Conservation (phyloP, 2,113 vertebrate species). For the Odocoileus virginianus region DNA sequence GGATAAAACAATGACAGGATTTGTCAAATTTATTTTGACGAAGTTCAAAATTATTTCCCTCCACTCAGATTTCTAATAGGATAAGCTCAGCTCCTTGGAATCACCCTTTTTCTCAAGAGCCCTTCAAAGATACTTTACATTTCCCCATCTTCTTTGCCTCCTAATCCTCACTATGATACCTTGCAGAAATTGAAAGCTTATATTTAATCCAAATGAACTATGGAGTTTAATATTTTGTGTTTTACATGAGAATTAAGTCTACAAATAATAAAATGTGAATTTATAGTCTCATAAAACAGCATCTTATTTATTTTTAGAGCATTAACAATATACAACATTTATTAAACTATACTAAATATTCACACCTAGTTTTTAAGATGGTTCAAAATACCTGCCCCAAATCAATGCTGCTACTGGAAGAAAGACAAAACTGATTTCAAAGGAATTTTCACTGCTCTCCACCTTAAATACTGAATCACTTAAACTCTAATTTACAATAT, state of each 20-base stretch:
- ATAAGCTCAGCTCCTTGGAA: conserved; percentile 24
- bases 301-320: conserved; percentile 30
- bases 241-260: conserved; percentile 35
- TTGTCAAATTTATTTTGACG: neutral
- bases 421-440: conserved; percentile 65
- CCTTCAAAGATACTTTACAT: conserved; percentile 47
- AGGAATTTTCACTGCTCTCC: conserved; percentile 77
- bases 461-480: conserved; percentile 83
- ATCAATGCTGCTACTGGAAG: conserved; percentile 70
- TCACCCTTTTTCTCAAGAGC: neutral
- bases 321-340: conserved; percentile 26
- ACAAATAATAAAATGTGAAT: conserved; percentile 23
- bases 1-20: neutral
- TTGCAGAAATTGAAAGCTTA: conserved; percentile 46
- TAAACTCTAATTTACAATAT: conserved; percentile 75
- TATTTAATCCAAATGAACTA: conserved; percentile 47
- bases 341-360: neutral
- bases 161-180: conserved; percentile 21
- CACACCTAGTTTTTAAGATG: neutral
- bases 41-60: conserved; percentile 2
- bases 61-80: neutral
- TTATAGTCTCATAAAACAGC: conserved; percentile 39
- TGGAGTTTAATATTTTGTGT: conserved; percentile 26
- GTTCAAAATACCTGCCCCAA: conserved; percentile 36
- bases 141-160: conserved; percentile 33